Base-by-base conservation (phyloP, 2,888 invertebrate genomes). In the Diadromus collaris region DNA sequence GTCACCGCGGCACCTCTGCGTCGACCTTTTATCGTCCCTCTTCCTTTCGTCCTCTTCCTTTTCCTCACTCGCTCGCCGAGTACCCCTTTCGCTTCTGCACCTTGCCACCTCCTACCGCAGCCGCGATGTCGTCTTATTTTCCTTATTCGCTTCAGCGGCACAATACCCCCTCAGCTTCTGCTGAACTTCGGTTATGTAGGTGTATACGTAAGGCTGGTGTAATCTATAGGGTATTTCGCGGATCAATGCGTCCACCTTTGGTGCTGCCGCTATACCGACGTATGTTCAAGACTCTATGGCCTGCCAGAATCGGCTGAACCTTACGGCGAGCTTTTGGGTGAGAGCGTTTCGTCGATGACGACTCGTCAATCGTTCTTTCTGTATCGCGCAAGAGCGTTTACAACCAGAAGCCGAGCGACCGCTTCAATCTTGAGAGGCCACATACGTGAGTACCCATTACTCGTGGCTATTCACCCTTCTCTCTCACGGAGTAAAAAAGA, bases 191-290 rank as follows among this genome's bases (percentile, higher is more conserved):
- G 73, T 82, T 86, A 84, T 84, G 85, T 77, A 81, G 76, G 29
- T 24, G 29, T 24, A 6, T 46, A 38, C 6, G 81, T 79, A 86
- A 85, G 86, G 85, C 81, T 84, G 84, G 85, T 83, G 81, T 83
- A 79, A 78, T 81, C 81, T 85, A 85, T 82, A 84, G 83, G 83
- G 85, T 86, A 85, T 87, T 86, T 87, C 83, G 87, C 86, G 87
- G 86, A 86, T 87, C 86, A 86, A 88, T 87, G 87, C 86, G 85
- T 84, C 83, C 72, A 44, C 44, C 63, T 56, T 63, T 54, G 56
- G 41, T 10, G 61, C 29, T 29, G 72, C 51, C 56, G 54, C 56
- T 51, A 10, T 38, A 51, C 9, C 38, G 38, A 21, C 38, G 38
- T 51, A 71, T 32, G 69, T 70, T 56, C 16, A 6, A 34, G 32